Evolutionary conservation across 2,888 invertebrate species (phyloP).

Genomic region (Mystacides longicornis): DNA sequence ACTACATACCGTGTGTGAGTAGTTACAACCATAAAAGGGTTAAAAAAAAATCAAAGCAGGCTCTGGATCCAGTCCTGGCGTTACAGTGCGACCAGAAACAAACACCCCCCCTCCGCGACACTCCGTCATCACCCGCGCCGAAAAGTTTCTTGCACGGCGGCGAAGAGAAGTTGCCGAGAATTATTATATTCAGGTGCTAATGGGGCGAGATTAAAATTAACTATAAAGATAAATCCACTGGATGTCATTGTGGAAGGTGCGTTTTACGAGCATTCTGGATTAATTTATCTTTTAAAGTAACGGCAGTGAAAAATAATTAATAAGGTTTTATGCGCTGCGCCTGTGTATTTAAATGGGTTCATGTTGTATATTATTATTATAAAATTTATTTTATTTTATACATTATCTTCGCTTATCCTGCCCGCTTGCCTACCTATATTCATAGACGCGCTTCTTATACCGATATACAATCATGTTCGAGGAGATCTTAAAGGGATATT

Average conservation of each 20-base stretch:
- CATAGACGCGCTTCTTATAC: too few relatives aligned
- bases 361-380: not conserved
- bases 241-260: constrained; percentile 26
- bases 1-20: too few relatives aligned
- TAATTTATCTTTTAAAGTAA: constrained; percentile 26
- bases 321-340: constrained; percentile 24
- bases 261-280: constrained; percentile 26
- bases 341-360: constrained; percentile 20
- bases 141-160: constrained; percentile 15
- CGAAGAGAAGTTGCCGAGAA: constrained; percentile 18
- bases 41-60: too few relatives aligned
- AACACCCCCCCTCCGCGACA: not conserved
- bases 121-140: not conserved
- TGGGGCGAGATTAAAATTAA: constrained; percentile 27
- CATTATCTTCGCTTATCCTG: too few relatives aligned
- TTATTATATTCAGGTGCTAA: constrained; percentile 26
- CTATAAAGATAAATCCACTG: constrained; percentile 26
- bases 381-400: not conserved
- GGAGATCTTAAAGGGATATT: too few relatives aligned
- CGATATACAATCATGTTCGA: too few relatives aligned
- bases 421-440: too few relatives aligned
- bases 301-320: constrained; percentile 26
- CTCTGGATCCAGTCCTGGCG: not conserved
- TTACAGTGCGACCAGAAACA: constrained; percentile 4
- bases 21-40: too few relatives aligned